Evolutionary conservation across 2,888 invertebrate species (phyloP), one percentile per base, ranked within the genome.

Genomic region (Tiphia femorata): DNA sequence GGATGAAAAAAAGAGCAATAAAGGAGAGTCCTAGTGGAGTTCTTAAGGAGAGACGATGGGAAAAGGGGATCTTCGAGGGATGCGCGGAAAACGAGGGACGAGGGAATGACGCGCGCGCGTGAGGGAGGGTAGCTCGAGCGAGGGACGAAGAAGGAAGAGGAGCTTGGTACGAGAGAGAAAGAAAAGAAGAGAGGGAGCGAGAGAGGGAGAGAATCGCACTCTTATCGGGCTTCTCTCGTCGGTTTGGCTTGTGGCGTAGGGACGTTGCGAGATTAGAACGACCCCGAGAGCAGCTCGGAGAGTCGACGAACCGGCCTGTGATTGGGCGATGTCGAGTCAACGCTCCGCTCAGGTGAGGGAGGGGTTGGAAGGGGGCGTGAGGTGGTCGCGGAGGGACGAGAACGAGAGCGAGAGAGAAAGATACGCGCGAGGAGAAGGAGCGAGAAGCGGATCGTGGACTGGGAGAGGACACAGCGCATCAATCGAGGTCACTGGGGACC

Each of bases 401-500:
- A 29, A 10, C 4, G 44, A 16, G 29, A 20, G 12, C 6, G 35
- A 23, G 12, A 25, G 27, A 37, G 20, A 23, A 25, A 55, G 53
- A 49, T 43, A 56, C 20, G 38, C 43, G 29, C 49, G 54, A 35
- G 43, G 54, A 41, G 53, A 49, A 44, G 44, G 54, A 38, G 54
- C 33, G 42, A 41, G n/a, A 49, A 43, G 40, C 56, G 54, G 57
- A 62, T 58, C 50, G 62, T 53, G 56, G 64, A 62, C 63, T 48
- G 70, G 66, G 63, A 64, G 61, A 62, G 63, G 68, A 67, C 67
- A 78, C 68, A 47, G 69, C 49, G 71, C 78, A 74, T 71, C 70
- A 80, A 84, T 82, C 82, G 83, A 82, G 84, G 84, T 83, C 83
- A 83, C 70, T 73, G 72, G 75, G 72, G 72, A 79, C 79, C 72